Evolutionary conservation across 1,140 invertebrate genomes (phyloP), one percentile per base, ranked within the genome.

Genomic region (Telenomus remus): DNA sequence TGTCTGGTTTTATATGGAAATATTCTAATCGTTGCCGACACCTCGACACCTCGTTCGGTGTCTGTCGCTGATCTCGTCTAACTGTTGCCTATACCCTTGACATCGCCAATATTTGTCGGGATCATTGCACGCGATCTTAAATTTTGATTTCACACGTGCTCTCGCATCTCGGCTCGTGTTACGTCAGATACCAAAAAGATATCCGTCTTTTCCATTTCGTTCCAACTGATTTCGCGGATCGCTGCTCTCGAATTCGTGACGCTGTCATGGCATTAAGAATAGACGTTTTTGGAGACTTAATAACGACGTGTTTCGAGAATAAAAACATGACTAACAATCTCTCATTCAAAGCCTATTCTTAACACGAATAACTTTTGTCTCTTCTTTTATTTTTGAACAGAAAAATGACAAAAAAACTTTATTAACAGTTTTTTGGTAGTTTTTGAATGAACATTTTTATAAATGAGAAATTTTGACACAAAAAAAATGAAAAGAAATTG

Each of bases 171-270:
- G 61, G 70, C 79, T 82, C 85, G 79, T 84, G 76, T 85, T 86
- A 85, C 85, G 64, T 76, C 76, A 69, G 79, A 71, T 80, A 78
- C 71, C 56, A 57, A 42, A 46, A 27, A 27, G 19, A 27, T 27
- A 76, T 72, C 78, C 65, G 81, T 85, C 84, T 79, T 79, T 86
- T 85, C 81, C 81, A 85, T 80, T 85, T 84, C 76, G 84, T 81
- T 84, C 81, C 76, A 80, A 76, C 77, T 85, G 82, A 84, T 85
- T 85, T 85, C 75, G 79, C 77, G 82, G 80, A 75, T 85, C 84
- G 78, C 80, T 77, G 83, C 79, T 78, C 50, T 60, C 56, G 79
- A 84, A 85, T 4, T 39, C 75, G 64, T 80, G 70, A 75, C 44
- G 69, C 59, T 69, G 73, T 71, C 57, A 68, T 49, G 43, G 55